Evolutionary conservation across 2,113 vertebrate genomes (phyloP).

Genomic region (Leucoraja erinaceus): DNA sequence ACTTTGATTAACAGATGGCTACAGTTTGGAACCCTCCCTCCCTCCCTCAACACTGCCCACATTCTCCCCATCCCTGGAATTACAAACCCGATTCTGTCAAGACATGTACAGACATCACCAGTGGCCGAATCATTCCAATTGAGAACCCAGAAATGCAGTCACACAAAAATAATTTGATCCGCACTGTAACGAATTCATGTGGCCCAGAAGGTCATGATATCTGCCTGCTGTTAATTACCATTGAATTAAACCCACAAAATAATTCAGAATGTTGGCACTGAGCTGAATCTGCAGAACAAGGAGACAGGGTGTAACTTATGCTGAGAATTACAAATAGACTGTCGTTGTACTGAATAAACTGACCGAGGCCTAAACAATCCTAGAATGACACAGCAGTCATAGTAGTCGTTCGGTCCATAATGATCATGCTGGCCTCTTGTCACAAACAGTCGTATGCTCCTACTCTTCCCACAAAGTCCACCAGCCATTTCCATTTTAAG

Average conservation of each 20-base stretch:
- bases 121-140: background rate
- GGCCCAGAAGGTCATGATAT: background rate
- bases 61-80: background rate
- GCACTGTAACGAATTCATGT: background rate
- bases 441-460: background rate
- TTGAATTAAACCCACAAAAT: background rate
- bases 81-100: background rate
- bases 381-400: background rate
- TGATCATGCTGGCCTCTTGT: background rate
- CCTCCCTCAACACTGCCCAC: background rate
- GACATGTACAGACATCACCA: background rate
- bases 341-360: background rate
- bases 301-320: background rate
- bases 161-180: background rate
- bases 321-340: background rate
- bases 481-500: background rate
- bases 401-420: background rate
- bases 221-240: background rate
- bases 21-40: background rate
- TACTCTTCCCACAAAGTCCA: background rate
- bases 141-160: background rate
- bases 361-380: background rate
- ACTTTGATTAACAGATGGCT: constrained; percentile 32
- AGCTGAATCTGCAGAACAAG: background rate
- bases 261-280: constrained; percentile 3